A percentile compares a stretch with the other conserved stretches of the same genome.
phyloP scores from a whole-genome alignment of 2,888 invertebrate species.

The Apamea epomidion region DNA sequence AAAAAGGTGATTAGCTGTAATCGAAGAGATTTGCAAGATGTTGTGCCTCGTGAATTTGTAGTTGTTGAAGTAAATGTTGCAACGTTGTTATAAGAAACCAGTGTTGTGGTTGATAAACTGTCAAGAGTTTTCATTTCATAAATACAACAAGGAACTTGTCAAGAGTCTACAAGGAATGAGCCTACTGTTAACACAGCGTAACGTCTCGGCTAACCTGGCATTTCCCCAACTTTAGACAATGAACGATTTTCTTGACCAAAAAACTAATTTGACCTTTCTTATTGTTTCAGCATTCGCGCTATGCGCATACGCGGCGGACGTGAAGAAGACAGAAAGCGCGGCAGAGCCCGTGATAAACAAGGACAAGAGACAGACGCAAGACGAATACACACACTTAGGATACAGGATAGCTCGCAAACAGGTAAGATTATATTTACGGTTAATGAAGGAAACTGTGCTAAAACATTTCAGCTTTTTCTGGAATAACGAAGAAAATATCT shows the following conservation, averaged over 20 bases:
- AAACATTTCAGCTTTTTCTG: neutral
- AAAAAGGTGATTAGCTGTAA: conserved; percentile 4
- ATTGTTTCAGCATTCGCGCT: conserved; percentile 83
- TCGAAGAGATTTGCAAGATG: neutral
- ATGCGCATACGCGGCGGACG: conserved; percentile 81
- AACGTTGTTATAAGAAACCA: neutral
- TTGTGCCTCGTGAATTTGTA: neutral
- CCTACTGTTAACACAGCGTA: too few relatives aligned
- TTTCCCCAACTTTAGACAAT: neutral
- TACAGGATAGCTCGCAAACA: conserved; percentile 85
- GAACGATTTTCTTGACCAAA: neutral
- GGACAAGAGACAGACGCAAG: conserved; percentile 84
- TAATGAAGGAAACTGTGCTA: neutral
- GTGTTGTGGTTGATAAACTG: neutral
- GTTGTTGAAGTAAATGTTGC: conserved; percentile 1
- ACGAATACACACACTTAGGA: conserved; percentile 75
- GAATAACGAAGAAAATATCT: neutral
- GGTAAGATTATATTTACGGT: conserved; percentile 68
- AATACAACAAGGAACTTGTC: neutral
- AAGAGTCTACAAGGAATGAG: neutral
- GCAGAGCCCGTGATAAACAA: conserved; percentile 72
- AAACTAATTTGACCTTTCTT: conserved; percentile 21
- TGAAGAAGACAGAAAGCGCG: conserved; percentile 73
- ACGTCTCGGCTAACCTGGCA: accelerated
- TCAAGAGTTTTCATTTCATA: neutral